A percentile compares a stretch with the other conserved stretches of the same genome.
phyloP scores from a whole-genome alignment of 2,888 invertebrate species.

The Charanyca ferruginea region DNA sequence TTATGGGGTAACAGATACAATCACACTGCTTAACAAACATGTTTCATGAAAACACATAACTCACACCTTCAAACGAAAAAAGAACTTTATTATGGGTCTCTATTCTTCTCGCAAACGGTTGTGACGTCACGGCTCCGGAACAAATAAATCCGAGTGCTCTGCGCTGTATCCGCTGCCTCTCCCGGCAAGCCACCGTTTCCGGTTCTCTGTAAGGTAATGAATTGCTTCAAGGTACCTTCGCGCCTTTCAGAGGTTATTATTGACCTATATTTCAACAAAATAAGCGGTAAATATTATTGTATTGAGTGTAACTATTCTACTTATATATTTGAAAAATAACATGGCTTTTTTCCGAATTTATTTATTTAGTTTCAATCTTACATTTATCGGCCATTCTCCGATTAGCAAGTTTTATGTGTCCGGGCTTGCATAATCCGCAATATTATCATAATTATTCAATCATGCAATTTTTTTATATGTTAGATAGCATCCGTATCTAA shows the following conservation, averaged over 20 bases:
- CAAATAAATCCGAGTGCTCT: slow-evolving; percentile 65
- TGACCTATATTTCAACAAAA: slow-evolving; percentile 4
- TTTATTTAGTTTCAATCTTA: no score
- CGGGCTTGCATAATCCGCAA: no score
- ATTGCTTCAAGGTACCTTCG: slow-evolving; percentile 47
- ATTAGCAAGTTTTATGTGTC: no score
- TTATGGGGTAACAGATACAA: neutral
- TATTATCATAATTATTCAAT: no score
- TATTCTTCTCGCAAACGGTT: slow-evolving; percentile 44
- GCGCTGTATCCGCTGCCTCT: slow-evolving; percentile 60
- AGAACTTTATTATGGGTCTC: slow-evolving; percentile 26
- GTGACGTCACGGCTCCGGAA: slow-evolving; percentile 59
- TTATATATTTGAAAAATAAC: no score
- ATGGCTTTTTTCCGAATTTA: no score
- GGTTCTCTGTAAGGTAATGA: slow-evolving; percentile 56
- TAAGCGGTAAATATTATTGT: neutral
- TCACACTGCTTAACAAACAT: neutral
- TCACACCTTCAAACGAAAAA: slow-evolving; percentile 9
- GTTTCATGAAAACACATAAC: slow-evolving; percentile 13
- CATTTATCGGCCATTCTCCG: no score
- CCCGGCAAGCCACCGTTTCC: slow-evolving; percentile 57
- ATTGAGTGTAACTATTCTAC: no score
- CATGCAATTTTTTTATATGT: no score
- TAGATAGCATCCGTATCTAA: no score
- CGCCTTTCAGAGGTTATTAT: slow-evolving; percentile 19